A percentile compares a stretch with the other conserved stretches of the same genome.
Evolutionary conservation across 2,888 invertebrate genomes (phyloP).

Genomic region (Dendrolimus houi): DNA sequence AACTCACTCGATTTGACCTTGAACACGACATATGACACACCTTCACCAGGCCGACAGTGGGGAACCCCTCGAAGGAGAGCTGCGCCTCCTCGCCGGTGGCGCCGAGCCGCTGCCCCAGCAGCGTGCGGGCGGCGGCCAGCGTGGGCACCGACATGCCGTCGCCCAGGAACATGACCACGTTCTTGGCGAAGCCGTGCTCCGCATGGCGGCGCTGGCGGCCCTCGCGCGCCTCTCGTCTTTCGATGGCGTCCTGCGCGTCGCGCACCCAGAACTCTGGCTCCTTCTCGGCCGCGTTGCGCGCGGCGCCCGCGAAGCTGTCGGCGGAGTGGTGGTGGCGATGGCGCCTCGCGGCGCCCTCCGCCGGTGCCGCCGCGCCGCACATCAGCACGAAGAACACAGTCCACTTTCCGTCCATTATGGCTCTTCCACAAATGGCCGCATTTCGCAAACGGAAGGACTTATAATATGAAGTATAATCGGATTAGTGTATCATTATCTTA

Average conservation of each 20-base stretch:
- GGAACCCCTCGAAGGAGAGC: slow-evolving; percentile 78
- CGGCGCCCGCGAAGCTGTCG: not conserved
- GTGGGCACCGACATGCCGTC: slow-evolving; percentile 85
- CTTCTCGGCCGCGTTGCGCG: not conserved
- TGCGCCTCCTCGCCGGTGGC: slow-evolving; percentile 73
- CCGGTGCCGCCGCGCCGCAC: not conserved
- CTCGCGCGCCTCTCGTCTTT: slow-evolving; percentile 15
- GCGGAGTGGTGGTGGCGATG: slow-evolving; percentile 6
- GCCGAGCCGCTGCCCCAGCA: slow-evolving; percentile 71
- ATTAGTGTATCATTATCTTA: too few relatives aligned
- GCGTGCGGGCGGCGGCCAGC: slow-evolving; percentile 76
- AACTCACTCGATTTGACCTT: not conserved
- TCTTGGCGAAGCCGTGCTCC: slow-evolving; percentile 47
- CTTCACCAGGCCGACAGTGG: slow-evolving; percentile 61
- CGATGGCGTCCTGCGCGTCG: slow-evolving; percentile 16
- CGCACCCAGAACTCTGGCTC: slow-evolving; percentile 13
- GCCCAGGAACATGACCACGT: slow-evolving; percentile 81
- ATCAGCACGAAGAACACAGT: too few relatives aligned
- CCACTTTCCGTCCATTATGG: too few relatives aligned
- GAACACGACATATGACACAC: slow-evolving; percentile 6
- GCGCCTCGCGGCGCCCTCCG: slow-evolving; percentile 3
- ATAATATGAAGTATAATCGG: too few relatives aligned
- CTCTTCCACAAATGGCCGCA: too few relatives aligned
- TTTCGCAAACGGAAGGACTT: too few relatives aligned
- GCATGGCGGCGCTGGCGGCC: slow-evolving; percentile 30